These are phyloP conservation scores for Scylla paramamosain DNA, from an alignment of 1,140 invertebrate genomes.

Conservation along the genomic window DNA sequence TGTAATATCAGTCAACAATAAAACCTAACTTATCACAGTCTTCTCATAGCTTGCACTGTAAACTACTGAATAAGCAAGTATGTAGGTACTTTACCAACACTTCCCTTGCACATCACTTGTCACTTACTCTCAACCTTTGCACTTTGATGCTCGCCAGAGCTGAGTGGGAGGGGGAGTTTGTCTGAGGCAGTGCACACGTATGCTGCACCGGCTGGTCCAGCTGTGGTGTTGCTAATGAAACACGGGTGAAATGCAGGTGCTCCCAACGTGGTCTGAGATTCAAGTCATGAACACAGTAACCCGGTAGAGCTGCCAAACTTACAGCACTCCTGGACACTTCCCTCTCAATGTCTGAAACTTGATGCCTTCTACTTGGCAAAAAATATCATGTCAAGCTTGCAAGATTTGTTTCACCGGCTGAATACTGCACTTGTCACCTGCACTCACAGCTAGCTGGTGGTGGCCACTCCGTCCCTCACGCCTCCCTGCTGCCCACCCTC, in stretches of 20 bases:
- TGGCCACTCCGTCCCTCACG: not conserved
- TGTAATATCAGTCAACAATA: slow-evolving; percentile 24
- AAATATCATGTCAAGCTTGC: not conserved
- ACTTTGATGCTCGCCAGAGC: not conserved
- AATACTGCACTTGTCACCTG: not conserved
- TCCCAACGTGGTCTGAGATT: not conserved
- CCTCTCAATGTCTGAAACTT: slow-evolving; percentile 4
- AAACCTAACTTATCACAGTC: slow-evolving; percentile 11
- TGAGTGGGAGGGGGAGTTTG: not conserved
- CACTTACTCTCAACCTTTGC: not conserved
- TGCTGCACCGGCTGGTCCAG: not conserved
- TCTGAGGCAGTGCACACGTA: not conserved
- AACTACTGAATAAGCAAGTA: slow-evolving; percentile 2
- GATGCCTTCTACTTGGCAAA: not conserved
- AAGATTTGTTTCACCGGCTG: not conserved
- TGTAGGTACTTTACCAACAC: not conserved
- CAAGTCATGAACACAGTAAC: not conserved
- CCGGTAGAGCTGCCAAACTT: not conserved
- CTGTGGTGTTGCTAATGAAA: not conserved
- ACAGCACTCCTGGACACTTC: not conserved
- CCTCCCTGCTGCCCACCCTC: not conserved
- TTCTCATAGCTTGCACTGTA: slow-evolving; percentile 11
- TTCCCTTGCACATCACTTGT: not conserved
- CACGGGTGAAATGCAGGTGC: not conserved
- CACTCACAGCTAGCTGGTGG: not conserved